Evolutionary conservation across 2,797 vertebrate species (phyloP), one percentile per base, ranked within the genome.

Genomic region (Denticeps clupeoides): DNA sequence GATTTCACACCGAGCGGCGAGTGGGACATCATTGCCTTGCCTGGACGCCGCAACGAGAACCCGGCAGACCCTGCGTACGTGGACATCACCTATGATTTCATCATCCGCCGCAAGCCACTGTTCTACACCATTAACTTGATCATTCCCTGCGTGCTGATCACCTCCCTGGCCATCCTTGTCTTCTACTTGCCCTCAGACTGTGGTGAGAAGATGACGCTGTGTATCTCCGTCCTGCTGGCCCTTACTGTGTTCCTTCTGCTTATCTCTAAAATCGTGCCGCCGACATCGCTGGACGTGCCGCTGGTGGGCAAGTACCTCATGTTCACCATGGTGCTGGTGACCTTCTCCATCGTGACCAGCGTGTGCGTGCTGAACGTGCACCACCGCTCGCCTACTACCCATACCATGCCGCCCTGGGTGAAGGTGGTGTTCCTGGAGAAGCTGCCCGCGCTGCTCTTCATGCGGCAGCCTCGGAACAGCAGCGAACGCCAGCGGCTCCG

Each of bases 101-200:
- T 98, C 56, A 96, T 98, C 25, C 88, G 91, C 28, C 82, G 93
- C 58, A 98, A 96, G 65, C 94, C 93, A 0, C 91, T 98, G 31
- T 98, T 97, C 75, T 96, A 98, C 77, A 95, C 94, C 67, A 96
- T 98, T 77, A 97, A 97, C 63, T 89, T 97, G 59, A 97, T 98
- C 76, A 90, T 96, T 62, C 93, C 93, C 1, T 98, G 93, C 2
- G 84, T 96, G 16, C 89, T 98, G 65, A 97, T 97, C 78, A 92
- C 93, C 13, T 95, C 90, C 0, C 71, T 96, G 68, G 90, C 93
- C 41, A 95, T 97, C 69, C 79, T 97, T 1, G 93, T 97, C 55
- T 97, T 97, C 77, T 97, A 96, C 78, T 71, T 96, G 69, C 93
- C 91, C 0, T 97, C 91, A 0, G 93, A 97, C 79, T 97, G 93